Evolutionary conservation across 2,888 invertebrate species (phyloP), one percentile per base, ranked within the genome.

Genomic region (Ectropis crepuscularia): DNA sequence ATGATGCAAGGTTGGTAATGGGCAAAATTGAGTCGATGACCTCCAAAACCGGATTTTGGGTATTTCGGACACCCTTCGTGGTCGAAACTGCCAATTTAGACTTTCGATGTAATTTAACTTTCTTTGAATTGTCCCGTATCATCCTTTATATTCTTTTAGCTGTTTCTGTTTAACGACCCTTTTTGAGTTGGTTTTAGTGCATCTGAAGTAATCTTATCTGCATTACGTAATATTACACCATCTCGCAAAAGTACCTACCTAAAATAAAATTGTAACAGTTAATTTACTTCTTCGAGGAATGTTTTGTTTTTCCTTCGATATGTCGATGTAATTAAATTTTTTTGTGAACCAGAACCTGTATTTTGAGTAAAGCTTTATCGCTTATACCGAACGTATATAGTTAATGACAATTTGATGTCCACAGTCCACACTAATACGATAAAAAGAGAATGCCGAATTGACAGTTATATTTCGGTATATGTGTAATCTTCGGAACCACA

Each of bases 1-100:
- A 80, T 88, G 85, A 89, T 87, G 87, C 89, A 90, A 88, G 79
- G 73, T 74, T 73, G 72, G 83, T 86, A 85, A 87, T 84, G 84
- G 81, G 76, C 81, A 80, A 80, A 82, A 85, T 83, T 82, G 80
- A 77, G 89, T 88, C 89, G 85, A 79, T 85, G 89, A 70, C 86
- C 89, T 75, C 67, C 58, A 59, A 55, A 80, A 87, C 88, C 75
- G 79, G 90, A 86, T 86, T 63, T 55, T 12, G 66, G 68, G 75
- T 76, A 74, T 79, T 81, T 81, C 71, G 70, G 74, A 76, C 75
- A 77, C 77, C 78, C 79, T 78, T 78, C 61, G 68, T 70, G 61
- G 73, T 69, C 69, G 61, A 60, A 68, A 67, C 70, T 70, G 68
- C 69, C 66, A 65, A 63, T 69, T 61, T n/a, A 53, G 64, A 53